Base-by-base conservation (phyloP, 2,113 vertebrate species). In the Pogonocichla stellata region DNA sequence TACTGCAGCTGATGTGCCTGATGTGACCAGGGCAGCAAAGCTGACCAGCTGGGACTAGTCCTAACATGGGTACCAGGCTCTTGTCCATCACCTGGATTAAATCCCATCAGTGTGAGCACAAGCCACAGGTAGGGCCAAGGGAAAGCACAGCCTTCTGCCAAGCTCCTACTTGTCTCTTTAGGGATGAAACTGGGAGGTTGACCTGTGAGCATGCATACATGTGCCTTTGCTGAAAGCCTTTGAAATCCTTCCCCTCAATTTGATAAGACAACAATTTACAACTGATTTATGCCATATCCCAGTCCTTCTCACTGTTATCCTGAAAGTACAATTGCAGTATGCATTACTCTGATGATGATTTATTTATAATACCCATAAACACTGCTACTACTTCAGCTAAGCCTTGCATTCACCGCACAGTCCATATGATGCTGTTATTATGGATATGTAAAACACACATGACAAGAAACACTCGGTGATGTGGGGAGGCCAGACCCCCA, bases 171-270 rank as follows among this genome's bases (percentile, higher is more conserved):
- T 51, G 9, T 24, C 3, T 9, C 34, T 74, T 54, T 24, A 34
- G 75, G 48, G 43, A 20, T 61, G 25, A 67, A 82, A 51, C 0
- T 43, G 47, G 56, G 40, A 67, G 19, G 34, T 1, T 51, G 73
- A 47, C 14, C 56, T 0, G 0, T 3, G 19, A 42, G 42, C 12
- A 3, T 12, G 24, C 43, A 31, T 40, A 5, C 43, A 12, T 1
- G 1, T 36, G 13, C n/a, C 58, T 88, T 40, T 45, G 58, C 58
- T 73, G n/a, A 43, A 51, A 83, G 25, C 38, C 47, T 93, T 79
- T 42, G 43, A 40, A 81, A 71, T 47, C 18, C 64, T 77, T 38
- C 62, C 58, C 28, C n/a, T 38, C 51, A 1, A 3, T 73, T 58
- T 61, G 51, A 20, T 28, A 87, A 86, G 48, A 43, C 42, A 26